phyloP scores from a whole-genome alignment of 2,113 vertebrate genomes.

The Asarcornis scutulata region DNA sequence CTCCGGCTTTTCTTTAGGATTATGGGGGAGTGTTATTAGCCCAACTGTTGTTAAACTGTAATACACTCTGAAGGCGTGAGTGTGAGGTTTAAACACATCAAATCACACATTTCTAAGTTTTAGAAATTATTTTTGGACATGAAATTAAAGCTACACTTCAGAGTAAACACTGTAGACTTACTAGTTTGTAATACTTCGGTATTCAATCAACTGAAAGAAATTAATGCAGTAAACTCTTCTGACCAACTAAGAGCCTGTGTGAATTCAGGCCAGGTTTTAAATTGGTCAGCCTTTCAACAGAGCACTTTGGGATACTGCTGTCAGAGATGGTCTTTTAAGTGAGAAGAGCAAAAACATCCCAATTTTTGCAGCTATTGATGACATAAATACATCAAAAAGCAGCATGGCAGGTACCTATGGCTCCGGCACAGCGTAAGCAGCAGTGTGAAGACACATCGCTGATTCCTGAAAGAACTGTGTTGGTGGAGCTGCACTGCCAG shows the following conservation, averaged over 20 bases:
- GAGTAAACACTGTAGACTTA: neutral
- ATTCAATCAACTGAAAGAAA: neutral
- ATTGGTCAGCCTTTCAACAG: rapidly evolving
- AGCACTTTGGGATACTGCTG: neutral
- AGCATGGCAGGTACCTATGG: neutral
- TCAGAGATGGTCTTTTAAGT: slow-evolving; percentile 15
- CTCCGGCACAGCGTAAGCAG: neutral
- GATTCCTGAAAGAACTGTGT: neutral
- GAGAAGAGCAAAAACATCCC: neutral
- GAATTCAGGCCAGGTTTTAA: slow-evolving; percentile 16
- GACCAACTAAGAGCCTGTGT: slow-evolving; percentile 22
- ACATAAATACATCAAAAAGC: neutral
- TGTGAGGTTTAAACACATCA: neutral
- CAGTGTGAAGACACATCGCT: rapidly evolving
- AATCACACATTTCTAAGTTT: neutral
- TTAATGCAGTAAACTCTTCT: neutral
- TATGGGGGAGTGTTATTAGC: neutral
- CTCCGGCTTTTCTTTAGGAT: neutral
- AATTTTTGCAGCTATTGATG: neutral
- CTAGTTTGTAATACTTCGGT: neutral
- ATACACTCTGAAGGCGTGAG: neutral
- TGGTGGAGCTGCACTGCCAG: neutral
- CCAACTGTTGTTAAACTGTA: neutral
- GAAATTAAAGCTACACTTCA: neutral
- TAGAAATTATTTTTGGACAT: neutral